Conservation (phyloP, 2,797 vertebrate genomes). For the Pseudomugil gertrudae region DNA sequence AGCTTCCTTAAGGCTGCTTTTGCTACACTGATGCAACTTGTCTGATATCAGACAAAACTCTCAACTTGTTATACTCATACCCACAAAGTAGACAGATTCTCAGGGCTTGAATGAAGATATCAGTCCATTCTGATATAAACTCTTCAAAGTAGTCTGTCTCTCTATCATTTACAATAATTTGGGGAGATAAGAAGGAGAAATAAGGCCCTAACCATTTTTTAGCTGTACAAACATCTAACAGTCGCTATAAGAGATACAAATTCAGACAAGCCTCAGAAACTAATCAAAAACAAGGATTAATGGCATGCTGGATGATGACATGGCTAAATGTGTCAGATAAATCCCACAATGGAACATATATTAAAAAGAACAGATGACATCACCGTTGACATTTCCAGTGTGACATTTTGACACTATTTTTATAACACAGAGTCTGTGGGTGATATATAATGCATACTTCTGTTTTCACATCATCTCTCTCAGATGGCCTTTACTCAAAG, state of each 20-base stretch:
- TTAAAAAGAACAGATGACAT: not conserved
- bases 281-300: no score
- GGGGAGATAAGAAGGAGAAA: not conserved
- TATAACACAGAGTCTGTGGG: not conserved
- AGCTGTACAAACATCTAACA: not conserved
- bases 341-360: not conserved
- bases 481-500: not conserved
- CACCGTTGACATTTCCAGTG: not conserved
- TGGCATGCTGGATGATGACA: not conserved
- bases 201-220: not conserved
- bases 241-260: not conserved
- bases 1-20: slow-evolving; percentile 40
- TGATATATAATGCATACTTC: not conserved
- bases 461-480: not conserved
- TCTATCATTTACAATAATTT: not conserved
- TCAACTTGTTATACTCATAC: not conserved
- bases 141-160: slow-evolving; percentile 28
- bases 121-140: slow-evolving; percentile 55
- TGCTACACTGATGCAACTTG: slow-evolving; percentile 14
- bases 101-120: slow-evolving; percentile 16
- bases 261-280: not conserved
- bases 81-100: not conserved
- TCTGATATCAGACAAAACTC: not conserved
- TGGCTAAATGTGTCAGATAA: not conserved
- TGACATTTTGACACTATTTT: not conserved